Conservation (phyloP, 2,113 vertebrate genomes). For the Holacanthus passer region DNA sequence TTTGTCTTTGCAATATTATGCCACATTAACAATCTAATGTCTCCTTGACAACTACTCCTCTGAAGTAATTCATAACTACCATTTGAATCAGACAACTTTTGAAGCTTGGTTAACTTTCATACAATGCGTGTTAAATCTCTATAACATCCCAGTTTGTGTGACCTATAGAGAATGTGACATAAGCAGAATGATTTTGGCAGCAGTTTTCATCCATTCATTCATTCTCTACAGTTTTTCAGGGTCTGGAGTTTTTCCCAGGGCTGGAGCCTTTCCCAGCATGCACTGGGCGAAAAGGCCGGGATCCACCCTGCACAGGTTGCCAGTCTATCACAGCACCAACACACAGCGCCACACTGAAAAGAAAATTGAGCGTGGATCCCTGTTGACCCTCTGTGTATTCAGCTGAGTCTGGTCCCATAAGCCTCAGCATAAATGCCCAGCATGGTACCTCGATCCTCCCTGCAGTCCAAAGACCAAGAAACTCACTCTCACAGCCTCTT, state of each 20-base stretch:
- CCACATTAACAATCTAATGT: not conserved
- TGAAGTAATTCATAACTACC: not conserved
- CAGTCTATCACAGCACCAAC: slow-evolving; percentile 45
- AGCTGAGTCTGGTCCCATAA: slow-evolving; percentile 68
- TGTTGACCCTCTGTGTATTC: slow-evolving; percentile 67
- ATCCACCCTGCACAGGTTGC: slow-evolving; percentile 51
- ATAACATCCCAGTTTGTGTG: not conserved
- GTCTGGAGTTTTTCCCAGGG: not conserved
- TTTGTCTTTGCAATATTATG: too few species aligned
- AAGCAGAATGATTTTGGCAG: not conserved
- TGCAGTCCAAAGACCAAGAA: slow-evolving; percentile 56
- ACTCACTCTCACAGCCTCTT: slow-evolving; percentile 67
- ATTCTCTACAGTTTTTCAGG: not conserved
- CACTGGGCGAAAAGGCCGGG: slow-evolving; percentile 44
- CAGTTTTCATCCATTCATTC: slow-evolving; percentile 38
- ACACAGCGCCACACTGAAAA: slow-evolving; percentile 51
- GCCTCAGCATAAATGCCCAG: slow-evolving; percentile 74
- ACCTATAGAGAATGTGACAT: not conserved
- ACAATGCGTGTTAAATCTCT: not conserved
- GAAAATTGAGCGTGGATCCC: slow-evolving; percentile 73
- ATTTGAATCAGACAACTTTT: not conserved
- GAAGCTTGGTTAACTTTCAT: not conserved
- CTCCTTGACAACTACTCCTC: not conserved
- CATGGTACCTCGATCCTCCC: slow-evolving; percentile 67
- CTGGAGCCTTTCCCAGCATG: slow-evolving; percentile 36